phyloP scores from a whole-genome alignment of 2,797 vertebrate species.

The Enteromius unitaeniatus region DNA sequence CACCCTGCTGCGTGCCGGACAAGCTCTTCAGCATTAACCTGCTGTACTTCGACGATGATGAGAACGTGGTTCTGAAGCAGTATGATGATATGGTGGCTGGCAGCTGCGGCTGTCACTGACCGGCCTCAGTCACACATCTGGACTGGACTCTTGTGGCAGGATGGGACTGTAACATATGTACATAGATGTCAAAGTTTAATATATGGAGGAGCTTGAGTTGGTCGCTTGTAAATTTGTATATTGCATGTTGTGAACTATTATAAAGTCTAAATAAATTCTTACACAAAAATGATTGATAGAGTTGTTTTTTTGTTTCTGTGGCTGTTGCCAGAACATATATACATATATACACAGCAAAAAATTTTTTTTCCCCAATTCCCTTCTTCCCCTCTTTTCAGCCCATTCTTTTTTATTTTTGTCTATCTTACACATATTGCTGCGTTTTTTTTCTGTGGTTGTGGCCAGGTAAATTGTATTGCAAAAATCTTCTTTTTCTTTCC shows the following conservation, averaged over 20 bases:
- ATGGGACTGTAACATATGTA: constrained; percentile 80
- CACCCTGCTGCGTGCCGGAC: constrained; percentile 85
- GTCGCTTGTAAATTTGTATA: constrained; percentile 75
- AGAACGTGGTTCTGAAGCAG: constrained; percentile 87
- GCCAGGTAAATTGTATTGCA: background rate
- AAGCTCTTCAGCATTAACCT: constrained; percentile 87
- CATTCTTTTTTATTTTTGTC: background rate
- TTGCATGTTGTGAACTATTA: constrained; percentile 71
- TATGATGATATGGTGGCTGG: constrained; percentile 88
- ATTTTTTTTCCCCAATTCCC: background rate
- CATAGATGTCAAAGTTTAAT: constrained; percentile 83
- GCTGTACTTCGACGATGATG: constrained; percentile 86
- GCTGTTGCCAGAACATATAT: background rate
- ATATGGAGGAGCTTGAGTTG: constrained; percentile 74
- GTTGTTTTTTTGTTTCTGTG: background rate
- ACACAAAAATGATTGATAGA: constrained; percentile 29
- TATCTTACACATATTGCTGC: background rate
- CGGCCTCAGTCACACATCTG: background rate
- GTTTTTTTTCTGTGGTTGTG: background rate
- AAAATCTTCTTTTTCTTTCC: background rate
- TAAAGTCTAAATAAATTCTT: constrained; percentile 71
- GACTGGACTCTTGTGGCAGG: constrained; percentile 38
- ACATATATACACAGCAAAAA: background rate
- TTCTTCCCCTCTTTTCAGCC: background rate
- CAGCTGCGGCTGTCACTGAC: constrained; percentile 85